Base-by-base conservation (phyloP, 2,888 invertebrate genomes). In the Acronicta aceris region DNA sequence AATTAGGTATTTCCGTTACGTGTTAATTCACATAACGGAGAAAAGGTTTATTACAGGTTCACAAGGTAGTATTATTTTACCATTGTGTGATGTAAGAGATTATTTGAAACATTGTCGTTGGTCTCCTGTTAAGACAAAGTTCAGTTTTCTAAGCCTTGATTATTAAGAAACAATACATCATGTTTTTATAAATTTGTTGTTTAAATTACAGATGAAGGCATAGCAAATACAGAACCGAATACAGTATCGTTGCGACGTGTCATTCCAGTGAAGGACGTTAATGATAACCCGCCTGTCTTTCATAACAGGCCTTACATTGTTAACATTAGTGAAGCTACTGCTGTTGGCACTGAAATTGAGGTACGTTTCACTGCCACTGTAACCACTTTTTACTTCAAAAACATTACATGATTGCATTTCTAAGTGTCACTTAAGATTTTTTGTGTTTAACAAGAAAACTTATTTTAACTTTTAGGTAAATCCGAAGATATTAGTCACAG, bases 221-320 rank as follows among this genome's bases (percentile, higher is more conserved):
- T 97, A 70, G 96, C 95, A 0, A 96, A 96, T 51, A 95, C 96
- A 0, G 97, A 97, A 75, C 97, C 97, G 0, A 97, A 97, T 78
- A 98, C 97, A 1, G 96, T 98, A 10, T 97, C 97, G 0, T 89
- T 97, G 33, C 95, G 97, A 7, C 93, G 97, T 21, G 97, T 97
- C 78, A 97, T 98, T 42, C 96, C 96, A 0, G 96, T 98, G 6
- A 92, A 96, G 15, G 98, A 98, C 79, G 96, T 96, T 17, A 98
- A 98, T 81, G 98, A 98, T 87, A 98, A 98, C 83, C 93, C 96
- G 0, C 98, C 98, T 0, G 94, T 95, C 13, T 98, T 97, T 82
- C 95, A 96, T 72, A 96, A 96, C 41, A 92, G 97, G 36, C 97
- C 97, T 0, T 97, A 97, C 80, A 96, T 96, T 33, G 95, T 96